Conservation (phyloP, 2,797 vertebrate species). For the Centropyge bicolor region DNA sequence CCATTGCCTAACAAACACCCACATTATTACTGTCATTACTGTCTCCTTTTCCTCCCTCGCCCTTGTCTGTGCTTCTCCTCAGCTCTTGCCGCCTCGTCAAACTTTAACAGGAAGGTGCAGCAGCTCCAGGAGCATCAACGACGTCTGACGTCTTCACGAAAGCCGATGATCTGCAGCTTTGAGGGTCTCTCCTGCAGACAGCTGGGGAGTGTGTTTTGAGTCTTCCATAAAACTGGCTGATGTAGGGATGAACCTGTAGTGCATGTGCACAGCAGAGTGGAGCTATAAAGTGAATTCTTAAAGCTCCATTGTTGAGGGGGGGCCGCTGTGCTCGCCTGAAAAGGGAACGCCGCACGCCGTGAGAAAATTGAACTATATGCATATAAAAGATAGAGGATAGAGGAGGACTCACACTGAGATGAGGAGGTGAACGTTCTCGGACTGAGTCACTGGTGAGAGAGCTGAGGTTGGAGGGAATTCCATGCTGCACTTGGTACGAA, state of each 20-base stretch:
- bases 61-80: conserved; percentile 30
- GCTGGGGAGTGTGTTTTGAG: conserved; percentile 29
- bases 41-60: conserved; percentile 21
- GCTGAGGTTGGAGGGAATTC: conserved; percentile 28
- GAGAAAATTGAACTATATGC: conserved; percentile 44
- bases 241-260: conserved; percentile 47
- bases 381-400: conserved; percentile 23
- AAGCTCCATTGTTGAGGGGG: conserved; percentile 35
- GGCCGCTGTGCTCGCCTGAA: conserved; percentile 32
- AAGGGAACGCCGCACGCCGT: neutral
- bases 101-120: conserved; percentile 33
- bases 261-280: conserved; percentile 36
- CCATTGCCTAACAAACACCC: conserved; percentile 56
- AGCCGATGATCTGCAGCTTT: conserved; percentile 49
- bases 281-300: conserved; percentile 58
- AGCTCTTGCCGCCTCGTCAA: conserved; percentile 35
- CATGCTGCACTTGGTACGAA: conserved; percentile 29
- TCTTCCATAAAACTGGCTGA: conserved; percentile 41
- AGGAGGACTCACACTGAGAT: conserved; percentile 21
- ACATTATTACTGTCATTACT: conserved; percentile 41
- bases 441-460: conserved; percentile 18
- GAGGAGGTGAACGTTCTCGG: conserved; percentile 26
- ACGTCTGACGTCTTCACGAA: conserved; percentile 31
- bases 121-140: conserved; percentile 10
- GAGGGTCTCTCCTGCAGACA: conserved; percentile 43